Conservation (phyloP, 2,888 invertebrate genomes). For the Therioaphis trifolii region DNA sequence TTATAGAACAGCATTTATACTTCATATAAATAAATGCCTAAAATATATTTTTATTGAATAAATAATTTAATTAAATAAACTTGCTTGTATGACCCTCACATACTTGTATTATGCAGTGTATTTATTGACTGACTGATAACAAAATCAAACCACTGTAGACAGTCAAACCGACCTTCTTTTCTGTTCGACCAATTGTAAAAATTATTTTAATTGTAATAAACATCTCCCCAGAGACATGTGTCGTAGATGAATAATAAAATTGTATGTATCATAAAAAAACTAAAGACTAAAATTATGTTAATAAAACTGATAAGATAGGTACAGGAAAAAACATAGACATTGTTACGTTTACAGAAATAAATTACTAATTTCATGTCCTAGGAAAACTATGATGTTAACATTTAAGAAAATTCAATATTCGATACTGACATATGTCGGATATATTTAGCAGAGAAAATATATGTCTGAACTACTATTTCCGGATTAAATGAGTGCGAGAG, state of each 20-base stretch:
- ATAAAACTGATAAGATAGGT: slow-evolving; percentile 1
- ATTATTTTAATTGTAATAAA: neutral
- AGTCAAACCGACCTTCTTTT: slow-evolving; percentile 5
- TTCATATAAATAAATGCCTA: neutral
- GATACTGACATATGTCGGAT: neutral
- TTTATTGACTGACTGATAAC: slow-evolving; percentile 22
- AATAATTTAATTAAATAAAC: slow-evolving; percentile 16
- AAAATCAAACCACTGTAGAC: neutral
- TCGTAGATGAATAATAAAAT: neutral
- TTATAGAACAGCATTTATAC: neutral
- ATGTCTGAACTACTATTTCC: no score
- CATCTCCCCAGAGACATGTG: neutral
- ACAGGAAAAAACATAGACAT: neutral
- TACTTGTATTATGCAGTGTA: neutral
- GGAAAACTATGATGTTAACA: neutral
- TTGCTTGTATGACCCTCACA: slow-evolving; percentile 10
- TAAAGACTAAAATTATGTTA: neutral
- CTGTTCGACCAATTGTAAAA: neutral
- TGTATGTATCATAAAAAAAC: neutral
- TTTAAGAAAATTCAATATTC: neutral
- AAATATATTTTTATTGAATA: slow-evolving; percentile 3
- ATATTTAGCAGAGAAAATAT: neutral
- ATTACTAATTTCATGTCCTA: neutral
- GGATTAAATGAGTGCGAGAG: neutral
- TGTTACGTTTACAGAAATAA: neutral